Base-by-base conservation (phyloP, 2,797 vertebrate genomes). In the Lacerta agilis region DNA sequence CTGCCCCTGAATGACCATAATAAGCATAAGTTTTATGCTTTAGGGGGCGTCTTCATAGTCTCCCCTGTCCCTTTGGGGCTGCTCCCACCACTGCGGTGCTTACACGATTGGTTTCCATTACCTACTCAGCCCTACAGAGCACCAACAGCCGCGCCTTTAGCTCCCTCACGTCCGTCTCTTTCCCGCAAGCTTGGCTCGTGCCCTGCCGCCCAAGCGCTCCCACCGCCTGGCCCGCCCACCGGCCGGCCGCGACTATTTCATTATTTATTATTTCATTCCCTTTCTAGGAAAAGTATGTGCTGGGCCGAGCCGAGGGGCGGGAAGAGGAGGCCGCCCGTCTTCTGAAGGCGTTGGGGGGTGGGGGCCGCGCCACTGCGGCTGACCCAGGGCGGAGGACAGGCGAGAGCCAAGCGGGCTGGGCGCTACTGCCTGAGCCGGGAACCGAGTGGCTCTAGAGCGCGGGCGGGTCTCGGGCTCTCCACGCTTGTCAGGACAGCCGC, bases 221-320 rank as follows among this genome's bases (percentile, higher is more conserved):
- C 72, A 13, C 67, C 3, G 5, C 78, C 20, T 78, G 15, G n/a
- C 58, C 58, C n/a, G n/a, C 83, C 78, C 69, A 25, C 38, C 49
- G 5, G 4, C 20, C 3, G 1, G 27, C 25, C 67, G 18, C 33
- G 15, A 6, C 75, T 1, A 29, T 79, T 38, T 20, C 82, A 6
- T 84, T 41, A 45, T 29, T 92, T 86, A 23, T 0, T 82, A 10
- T 49, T 93, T 89, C 86, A 91, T 95, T 94, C 83, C 95, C 94
- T 95, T 95, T 95, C 93, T 95, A 92, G 95, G 95, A 92, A 95
- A 95, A 93, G 71, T 91, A 94, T 92, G 95, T 86, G 93, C 43
- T 66, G 79, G 79, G 55, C 71, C 9, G 20, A 36, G n/a, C 61
- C 29, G 84, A 66, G 78, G 86, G 84, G 87, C 83, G 83, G 88